phyloP scores from a whole-genome alignment of 2,797 vertebrate genomes.

The Helarctos malayanus region DNA sequence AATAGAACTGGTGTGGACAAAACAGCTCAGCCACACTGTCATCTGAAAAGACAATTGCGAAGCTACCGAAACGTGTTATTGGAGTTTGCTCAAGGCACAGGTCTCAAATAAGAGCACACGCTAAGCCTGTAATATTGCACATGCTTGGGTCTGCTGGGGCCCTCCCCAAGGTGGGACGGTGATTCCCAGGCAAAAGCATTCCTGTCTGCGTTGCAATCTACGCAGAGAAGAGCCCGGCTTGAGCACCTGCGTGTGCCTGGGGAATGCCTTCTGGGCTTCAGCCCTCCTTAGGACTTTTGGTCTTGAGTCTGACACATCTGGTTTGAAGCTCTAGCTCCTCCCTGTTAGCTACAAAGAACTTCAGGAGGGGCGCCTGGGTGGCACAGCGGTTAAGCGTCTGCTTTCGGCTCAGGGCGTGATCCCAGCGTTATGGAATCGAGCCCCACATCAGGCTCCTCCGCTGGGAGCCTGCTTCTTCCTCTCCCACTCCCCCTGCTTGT shows the following conservation, averaged over 20 bases:
- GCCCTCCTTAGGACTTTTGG: neutral
- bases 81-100: conserved; percentile 67
- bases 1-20: conserved; percentile 71
- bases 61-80: conserved; percentile 63
- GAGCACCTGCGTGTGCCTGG: neutral
- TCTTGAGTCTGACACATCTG: neutral
- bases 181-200: neutral
- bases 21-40: conserved; percentile 69
- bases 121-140: neutral
- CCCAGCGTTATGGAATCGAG: no score
- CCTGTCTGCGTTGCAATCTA: neutral
- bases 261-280: neutral
- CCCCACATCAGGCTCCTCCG: no score
- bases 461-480: no score
- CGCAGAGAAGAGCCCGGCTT: neutral
- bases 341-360: neutral
- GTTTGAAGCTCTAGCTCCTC: neutral
- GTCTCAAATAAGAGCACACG: neutral
- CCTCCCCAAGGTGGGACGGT: neutral
- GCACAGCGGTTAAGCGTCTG: no score
- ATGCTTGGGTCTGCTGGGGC: neutral
- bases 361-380: no score
- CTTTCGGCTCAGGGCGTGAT: no score
- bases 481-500: no score
- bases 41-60: conserved; percentile 76